These are phyloP conservation scores for Perizoma flavofasciatum DNA, from an alignment of 2,888 invertebrate genomes.

Conservation along the genomic window DNA sequence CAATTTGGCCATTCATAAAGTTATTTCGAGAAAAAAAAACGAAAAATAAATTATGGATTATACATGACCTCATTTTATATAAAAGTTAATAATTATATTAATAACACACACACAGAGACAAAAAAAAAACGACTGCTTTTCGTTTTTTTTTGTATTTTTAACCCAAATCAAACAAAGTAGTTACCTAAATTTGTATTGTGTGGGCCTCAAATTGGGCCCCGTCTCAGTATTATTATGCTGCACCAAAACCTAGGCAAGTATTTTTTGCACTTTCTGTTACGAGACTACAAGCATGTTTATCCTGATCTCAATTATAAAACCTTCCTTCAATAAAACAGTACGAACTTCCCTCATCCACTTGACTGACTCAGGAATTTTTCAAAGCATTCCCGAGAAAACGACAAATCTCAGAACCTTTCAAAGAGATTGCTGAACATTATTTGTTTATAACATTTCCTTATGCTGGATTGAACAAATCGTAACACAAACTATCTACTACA, in stretches of 20 bases:
- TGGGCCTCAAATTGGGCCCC: no score
- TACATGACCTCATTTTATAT: no score
- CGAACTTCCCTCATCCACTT: slow-evolving; percentile 47
- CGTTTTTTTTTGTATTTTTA: no score
- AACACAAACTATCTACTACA: slow-evolving; percentile 30
- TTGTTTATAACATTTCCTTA: slow-evolving; percentile 46
- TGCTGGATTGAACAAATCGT: slow-evolving; percentile 35
- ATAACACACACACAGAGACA: no score
- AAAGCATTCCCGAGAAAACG: slow-evolving; percentile 56
- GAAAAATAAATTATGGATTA: no score
- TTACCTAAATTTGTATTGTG: no score
- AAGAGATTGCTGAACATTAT: slow-evolving; percentile 46
- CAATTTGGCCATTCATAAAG: slow-evolving; percentile 13
- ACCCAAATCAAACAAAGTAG: no score
- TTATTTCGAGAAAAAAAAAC: neutral
- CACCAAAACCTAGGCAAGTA: no score
- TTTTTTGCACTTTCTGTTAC: slow-evolving; percentile 12
- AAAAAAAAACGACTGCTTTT: no score
- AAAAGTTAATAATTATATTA: no score
- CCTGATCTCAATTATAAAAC: slow-evolving; percentile 45
- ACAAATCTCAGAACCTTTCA: slow-evolving; percentile 48
- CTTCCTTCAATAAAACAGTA: slow-evolving; percentile 50
- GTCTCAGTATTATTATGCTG: no score
- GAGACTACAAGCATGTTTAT: slow-evolving; percentile 32
- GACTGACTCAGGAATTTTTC: slow-evolving; percentile 54